A percentile compares a stretch with the other conserved stretches of the same genome.
These are phyloP conservation scores for honey bee (Apis mellifera) DNA, from an alignment of 1,140 invertebrate genomes.

Conservation along the genomic window Amel_HAv3.1 CM009940.2:12268001-12268500, in stretches of 20 bases:
- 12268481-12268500: too few species aligned
- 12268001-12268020: background rate
- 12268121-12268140: background rate
- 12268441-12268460: too few species aligned
- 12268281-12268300: too few species aligned
- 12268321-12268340: too few species aligned
- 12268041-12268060: background rate
- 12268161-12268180: background rate
- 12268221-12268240: background rate
- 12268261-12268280: too few species aligned
- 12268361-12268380: background rate
- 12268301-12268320: too few species aligned
- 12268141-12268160: background rate
- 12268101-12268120: background rate
- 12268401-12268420: too few species aligned
- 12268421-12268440: background rate
- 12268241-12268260: too few species aligned
- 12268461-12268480: too few species aligned
- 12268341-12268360: too few species aligned
- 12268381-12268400: background rate
- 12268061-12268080: too few species aligned
- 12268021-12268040: background rate
- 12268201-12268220: background rate
- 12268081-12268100: background rate
- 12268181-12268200: background rate